Base-by-base conservation (phyloP, 2,888 invertebrate genomes). In the Podabrus alpinus region DNA sequence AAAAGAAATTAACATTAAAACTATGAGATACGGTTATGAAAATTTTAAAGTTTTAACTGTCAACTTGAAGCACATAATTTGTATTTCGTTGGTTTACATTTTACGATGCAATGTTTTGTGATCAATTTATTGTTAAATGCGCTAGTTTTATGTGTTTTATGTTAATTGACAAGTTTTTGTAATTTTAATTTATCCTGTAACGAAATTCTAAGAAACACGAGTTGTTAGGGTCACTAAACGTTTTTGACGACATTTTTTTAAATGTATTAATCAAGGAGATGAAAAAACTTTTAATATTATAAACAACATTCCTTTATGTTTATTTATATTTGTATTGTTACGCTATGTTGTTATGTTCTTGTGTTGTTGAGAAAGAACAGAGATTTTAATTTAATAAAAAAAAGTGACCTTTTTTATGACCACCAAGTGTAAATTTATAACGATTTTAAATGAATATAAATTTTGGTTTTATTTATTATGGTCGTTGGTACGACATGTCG, bases 81-180 rank as follows among this genome's bases (percentile, higher is more conserved):
- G 45, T 45, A n/a, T 45, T 45, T n/a, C n/a, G 45, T 45, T 81
- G 81, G 82, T 82, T 80, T 77, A 76, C 75, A 66, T 77, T 80
- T 83, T 83, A 84, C 81, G 83, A 83, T 79, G 83, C 80, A 82
- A 84, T 83, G 83, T 83, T 82, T 84, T 84, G 80, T 79, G 81
- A 83, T 80, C 82, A 83, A 84, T 84, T 84, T 84, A 84, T 84
- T 82, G 80, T 81, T 80, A 75, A 78, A 79, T 81, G 78, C 81
- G 77, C 79, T 79, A 78, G 79, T 79, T 83, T 83, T 83, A 84
- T 83, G 82, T 81, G 80, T 81, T 83, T 84, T 82, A 83, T 83
- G 83, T 80, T 84, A 84, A 84, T 84, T 82, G 83, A 82, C 83
- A 80, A 81, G 73, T 75, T 75, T 73, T 45, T 74, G 77, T 74